phyloP scores from a whole-genome alignment of 2,113 vertebrate species.

The Neoarius graeffei region DNA sequence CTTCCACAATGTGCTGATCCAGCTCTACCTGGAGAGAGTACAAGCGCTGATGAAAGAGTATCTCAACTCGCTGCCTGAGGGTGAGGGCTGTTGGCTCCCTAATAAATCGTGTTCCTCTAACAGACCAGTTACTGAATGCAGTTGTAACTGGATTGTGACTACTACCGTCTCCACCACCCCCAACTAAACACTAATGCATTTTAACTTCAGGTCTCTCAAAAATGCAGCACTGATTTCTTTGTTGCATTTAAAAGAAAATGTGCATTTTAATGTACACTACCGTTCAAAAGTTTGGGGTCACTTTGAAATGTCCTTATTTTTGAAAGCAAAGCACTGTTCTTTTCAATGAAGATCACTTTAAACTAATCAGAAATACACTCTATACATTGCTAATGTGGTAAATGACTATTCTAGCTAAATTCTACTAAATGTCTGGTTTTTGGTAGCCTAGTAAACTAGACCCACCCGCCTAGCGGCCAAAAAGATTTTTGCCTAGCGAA shows the following conservation, averaged over 20 bases:
- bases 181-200: neutral
- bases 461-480: too few species aligned
- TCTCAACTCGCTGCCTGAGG: conserved; percentile 84
- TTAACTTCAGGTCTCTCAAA: neutral
- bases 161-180: neutral
- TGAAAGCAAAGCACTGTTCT: too few species aligned
- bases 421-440: too few species aligned
- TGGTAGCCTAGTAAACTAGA: too few species aligned
- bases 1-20: conserved; percentile 95
- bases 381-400: too few species aligned
- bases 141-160: neutral
- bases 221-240: neutral
- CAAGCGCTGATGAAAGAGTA: conserved; percentile 95
- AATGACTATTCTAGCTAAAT: too few species aligned
- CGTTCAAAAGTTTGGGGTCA: too few species aligned
- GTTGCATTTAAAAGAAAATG: neutral
- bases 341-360: too few species aligned
- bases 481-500: too few species aligned
- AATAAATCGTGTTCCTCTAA: neutral
- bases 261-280: neutral
- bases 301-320: too few species aligned
- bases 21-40: conserved; percentile 93
- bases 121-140: neutral
- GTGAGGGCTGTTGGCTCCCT: conserved; percentile 62
- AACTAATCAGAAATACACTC: too few species aligned